Base-by-base conservation (phyloP, 2,797 vertebrate genomes). In the Etheostoma nigrum region DNA sequence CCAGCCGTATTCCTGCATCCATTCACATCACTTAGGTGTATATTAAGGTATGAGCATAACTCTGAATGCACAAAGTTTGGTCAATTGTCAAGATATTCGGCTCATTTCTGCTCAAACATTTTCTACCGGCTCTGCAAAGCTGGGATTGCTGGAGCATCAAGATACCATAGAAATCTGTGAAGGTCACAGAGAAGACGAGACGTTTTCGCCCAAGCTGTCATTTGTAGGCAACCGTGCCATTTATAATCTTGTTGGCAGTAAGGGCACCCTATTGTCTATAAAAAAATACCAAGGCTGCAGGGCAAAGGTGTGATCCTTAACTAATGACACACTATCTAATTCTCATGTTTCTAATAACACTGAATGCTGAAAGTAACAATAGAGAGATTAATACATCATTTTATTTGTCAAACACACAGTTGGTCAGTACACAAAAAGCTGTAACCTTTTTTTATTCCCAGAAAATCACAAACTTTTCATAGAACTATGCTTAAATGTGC, bases 111-210 rank as follows among this genome's bases (percentile, higher is more conserved):
- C 71, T 83, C 69, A 60, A 27, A 65, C 57, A 33, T 76, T 82
- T 81, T 53, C 53, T 14, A 25, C 1, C 57, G 27, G 57, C 78
- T 57, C 25, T 57, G 54, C 15, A 7, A 54, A 74, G 55, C 15
- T 12, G 19, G 59, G 55, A 55, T 60, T 55, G 74, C 64, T 58
- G 66, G 76, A 72, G 84, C 71, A 16, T 23, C 23, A 40, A 48
- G 81, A 81, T 72, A 54, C 59, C 33, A 60, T 55, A 68, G 60
- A 62, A 83, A 74, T 87, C 83, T 82, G 77, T 75, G 86, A 86
- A 91, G 86, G 88, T 63, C 83, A 83, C 59, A 18, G 61, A 19
- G 57, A 80, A 64, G 80, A 88, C 71, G 64, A 81, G 70, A 84
- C 40, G 74, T 82, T 74, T 67, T 82, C 76, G 69, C 42, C 69